Evolutionary conservation across 2,888 invertebrate species (phyloP).

Genomic region (Cantharis flavilabris): DNA sequence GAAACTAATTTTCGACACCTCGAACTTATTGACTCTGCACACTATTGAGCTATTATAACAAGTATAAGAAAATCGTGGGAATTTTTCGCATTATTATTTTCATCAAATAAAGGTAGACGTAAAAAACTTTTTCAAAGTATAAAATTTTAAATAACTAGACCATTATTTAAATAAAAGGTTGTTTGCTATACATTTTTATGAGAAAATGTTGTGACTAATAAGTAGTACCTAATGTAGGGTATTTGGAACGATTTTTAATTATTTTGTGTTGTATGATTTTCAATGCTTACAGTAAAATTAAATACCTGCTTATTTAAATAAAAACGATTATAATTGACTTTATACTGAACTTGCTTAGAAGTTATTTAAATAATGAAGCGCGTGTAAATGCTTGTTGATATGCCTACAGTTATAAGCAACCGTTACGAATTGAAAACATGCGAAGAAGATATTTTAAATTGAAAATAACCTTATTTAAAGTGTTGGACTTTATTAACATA

Average conservation of each 20-base stretch:
- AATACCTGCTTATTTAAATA: neutral
- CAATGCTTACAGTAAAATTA: neutral
- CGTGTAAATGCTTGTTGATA: neutral
- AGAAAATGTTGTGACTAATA: neutral
- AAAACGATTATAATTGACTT: neutral
- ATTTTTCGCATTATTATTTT: neutral
- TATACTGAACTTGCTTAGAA: neutral
- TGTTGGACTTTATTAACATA: neutral
- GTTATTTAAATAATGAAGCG: neutral
- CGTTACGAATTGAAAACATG: neutral
- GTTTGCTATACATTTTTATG: neutral
- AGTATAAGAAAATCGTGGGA: neutral
- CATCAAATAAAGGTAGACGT: neutral
- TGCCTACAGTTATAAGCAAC: neutral
- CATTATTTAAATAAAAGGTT: neutral
- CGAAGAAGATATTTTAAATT: neutral
- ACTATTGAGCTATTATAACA: neutral
- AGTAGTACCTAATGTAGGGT: no score
- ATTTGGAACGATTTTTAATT: neutral
- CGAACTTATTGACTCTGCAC: no score
- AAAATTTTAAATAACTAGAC: neutral
- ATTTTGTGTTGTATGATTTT: neutral
- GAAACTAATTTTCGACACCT: no score
- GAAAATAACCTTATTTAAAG: neutral
- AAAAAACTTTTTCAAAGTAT: neutral